phyloP scores from a whole-genome alignment of 2,888 invertebrate species.

The Operophtera brumata region DNA sequence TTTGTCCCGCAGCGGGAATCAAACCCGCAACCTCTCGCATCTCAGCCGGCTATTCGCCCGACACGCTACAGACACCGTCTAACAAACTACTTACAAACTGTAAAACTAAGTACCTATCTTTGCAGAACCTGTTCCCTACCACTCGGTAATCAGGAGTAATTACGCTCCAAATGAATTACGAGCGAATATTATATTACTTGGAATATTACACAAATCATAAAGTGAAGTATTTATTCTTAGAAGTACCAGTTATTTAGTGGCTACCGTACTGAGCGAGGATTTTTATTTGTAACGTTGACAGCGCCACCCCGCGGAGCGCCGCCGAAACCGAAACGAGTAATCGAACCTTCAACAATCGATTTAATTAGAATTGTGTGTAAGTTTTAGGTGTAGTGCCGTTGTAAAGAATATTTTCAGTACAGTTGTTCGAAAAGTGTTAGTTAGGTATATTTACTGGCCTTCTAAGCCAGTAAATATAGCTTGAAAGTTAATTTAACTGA shows the following conservation, averaged over 20 bases:
- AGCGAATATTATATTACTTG: slow-evolving; percentile 13
- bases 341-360: slow-evolving; percentile 75
- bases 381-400: slow-evolving; percentile 48
- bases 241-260: slow-evolving; percentile 46
- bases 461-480: too few relatives aligned
- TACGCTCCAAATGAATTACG: slow-evolving; percentile 13
- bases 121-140: too few relatives aligned
- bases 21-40: too few relatives aligned
- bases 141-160: slow-evolving; percentile 14
- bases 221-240: slow-evolving; percentile 14
- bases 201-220: slow-evolving; percentile 21
- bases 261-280: slow-evolving; percentile 54
- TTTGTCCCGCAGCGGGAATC: too few relatives aligned
- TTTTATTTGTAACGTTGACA: slow-evolving; percentile 27
- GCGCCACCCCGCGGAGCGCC: slow-evolving; percentile 54
- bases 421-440: background rate
- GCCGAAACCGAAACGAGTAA: slow-evolving; percentile 67
- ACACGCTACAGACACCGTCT: too few relatives aligned
- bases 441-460: too few relatives aligned
- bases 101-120: too few relatives aligned
- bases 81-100: too few relatives aligned
- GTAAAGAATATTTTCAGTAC: background rate
- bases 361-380: slow-evolving; percentile 66
- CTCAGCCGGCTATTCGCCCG: too few relatives aligned
- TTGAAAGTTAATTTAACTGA: too few relatives aligned